These are phyloP conservation scores for Choristoneura rosaceana DNA, from an alignment of 2,888 invertebrate species.

Conservation along the genomic window DNA sequence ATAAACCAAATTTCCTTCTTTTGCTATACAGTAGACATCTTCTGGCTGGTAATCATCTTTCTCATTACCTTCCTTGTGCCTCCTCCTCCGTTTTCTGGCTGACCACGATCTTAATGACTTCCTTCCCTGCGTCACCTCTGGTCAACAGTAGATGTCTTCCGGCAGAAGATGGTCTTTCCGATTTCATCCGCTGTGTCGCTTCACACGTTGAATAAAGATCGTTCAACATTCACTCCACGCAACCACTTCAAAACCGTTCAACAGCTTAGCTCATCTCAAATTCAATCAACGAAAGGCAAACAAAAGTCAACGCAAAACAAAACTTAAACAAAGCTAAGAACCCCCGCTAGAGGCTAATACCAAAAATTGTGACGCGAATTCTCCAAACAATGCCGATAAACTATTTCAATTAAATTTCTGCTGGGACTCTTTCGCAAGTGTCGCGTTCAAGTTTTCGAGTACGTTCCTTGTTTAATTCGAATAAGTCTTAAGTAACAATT, in stretches of 20 bases:
- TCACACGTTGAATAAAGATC: neutral
- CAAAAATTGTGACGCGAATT: constrained; percentile 1
- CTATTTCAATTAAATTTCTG: constrained; percentile 51
- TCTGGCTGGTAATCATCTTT: no score
- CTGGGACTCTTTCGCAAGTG: constrained; percentile 49
- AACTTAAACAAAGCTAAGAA: neutral
- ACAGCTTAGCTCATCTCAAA: neutral
- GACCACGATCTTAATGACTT: no score
- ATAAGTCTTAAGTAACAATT: constrained; percentile 10
- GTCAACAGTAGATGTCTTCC: no score
- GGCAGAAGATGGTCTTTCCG: neutral
- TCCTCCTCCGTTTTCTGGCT: no score
- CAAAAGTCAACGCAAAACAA: neutral
- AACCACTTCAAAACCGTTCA: neutral
- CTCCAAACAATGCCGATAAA: constrained; percentile 44
- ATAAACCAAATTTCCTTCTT: no score
- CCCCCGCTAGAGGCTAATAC: neutral
- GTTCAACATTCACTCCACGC: neutral
- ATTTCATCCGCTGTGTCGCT: neutral
- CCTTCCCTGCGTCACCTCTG: no score
- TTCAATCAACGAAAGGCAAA: neutral
- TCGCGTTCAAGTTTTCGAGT: constrained; percentile 47
- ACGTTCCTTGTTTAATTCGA: constrained; percentile 4
- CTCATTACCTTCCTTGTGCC: no score
- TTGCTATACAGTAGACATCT: no score